Percentiles rank a stretch among this genome's conserved stretches.
phyloP scores from a whole-genome alignment of 2,113 vertebrate species.

The Machaerirhynchus nigripectus region DNA sequence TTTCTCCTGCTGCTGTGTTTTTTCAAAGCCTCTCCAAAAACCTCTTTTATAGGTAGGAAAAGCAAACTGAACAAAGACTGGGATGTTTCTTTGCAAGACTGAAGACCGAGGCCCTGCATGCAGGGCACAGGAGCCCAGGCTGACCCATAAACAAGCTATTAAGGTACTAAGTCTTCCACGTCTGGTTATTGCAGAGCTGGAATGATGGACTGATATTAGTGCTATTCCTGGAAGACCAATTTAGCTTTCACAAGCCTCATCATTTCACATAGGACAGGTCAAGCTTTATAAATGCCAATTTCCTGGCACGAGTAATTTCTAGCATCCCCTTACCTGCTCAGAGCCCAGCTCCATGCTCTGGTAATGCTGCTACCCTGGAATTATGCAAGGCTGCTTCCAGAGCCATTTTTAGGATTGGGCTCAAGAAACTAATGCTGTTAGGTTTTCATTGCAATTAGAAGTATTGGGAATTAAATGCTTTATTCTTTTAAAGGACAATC shows the following conservation, averaged over 20 bases:
- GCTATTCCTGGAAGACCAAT: background rate
- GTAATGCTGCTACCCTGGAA: background rate
- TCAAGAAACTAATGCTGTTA: background rate
- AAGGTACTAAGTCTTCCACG: background rate
- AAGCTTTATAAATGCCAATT: background rate
- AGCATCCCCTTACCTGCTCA: background rate
- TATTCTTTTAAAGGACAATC: background rate
- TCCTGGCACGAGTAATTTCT: background rate
- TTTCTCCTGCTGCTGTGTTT: background rate
- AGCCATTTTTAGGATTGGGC: background rate
- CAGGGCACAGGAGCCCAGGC: background rate
- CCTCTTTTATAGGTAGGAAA: background rate
- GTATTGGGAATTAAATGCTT: background rate
- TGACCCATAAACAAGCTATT: background rate
- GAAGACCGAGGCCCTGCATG: fast-evolving
- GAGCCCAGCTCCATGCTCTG: background rate
- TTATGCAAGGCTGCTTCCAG: background rate
- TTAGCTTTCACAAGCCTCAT: background rate
- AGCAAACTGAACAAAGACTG: background rate
- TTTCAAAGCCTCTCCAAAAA: background rate
- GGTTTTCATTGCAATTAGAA: background rate
- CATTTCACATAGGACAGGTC: background rate
- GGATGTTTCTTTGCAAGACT: background rate
- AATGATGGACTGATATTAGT: background rate
- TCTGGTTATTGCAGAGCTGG: background rate